phyloP scores from a whole-genome alignment of 2,797 vertebrate species.

The Prunella strophiata region DNA sequence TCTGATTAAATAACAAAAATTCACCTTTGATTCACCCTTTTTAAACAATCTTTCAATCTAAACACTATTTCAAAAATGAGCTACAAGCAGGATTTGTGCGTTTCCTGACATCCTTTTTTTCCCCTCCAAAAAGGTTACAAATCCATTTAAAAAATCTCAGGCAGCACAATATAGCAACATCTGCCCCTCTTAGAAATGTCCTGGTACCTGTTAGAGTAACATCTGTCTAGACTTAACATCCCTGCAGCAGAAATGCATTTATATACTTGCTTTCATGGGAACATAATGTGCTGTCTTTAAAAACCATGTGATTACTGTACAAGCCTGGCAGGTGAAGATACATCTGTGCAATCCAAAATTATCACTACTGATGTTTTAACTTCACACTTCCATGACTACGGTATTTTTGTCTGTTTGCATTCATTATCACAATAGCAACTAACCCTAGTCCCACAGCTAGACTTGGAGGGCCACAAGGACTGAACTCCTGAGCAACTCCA shows the following conservation, averaged over 20 bases:
- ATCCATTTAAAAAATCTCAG: background rate
- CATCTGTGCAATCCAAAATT: background rate
- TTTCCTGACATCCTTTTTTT: background rate
- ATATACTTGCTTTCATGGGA: background rate
- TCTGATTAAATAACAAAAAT: background rate
- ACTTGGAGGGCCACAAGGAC: constrained; percentile 89
- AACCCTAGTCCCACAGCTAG: constrained; percentile 87
- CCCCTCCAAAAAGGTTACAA: background rate
- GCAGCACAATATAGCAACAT: background rate
- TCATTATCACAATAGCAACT: constrained; percentile 83
- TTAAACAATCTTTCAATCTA: background rate
- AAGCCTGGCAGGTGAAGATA: background rate
- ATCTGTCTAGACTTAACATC: background rate
- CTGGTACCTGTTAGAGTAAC: background rate
- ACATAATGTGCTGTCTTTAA: background rate
- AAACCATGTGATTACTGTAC: background rate
- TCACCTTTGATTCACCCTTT: background rate
- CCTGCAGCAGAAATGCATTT: background rate
- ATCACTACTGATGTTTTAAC: constrained; percentile 62
- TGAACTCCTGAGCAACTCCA: constrained; percentile 91
- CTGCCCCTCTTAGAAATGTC: background rate
- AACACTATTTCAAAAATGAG: background rate
- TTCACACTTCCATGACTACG: constrained; percentile 37
- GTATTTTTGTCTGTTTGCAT: constrained; percentile 80
- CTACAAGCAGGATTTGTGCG: background rate